Evolutionary conservation across 2,888 invertebrate species (phyloP).

Genomic region (Drosophila histrio): DNA sequence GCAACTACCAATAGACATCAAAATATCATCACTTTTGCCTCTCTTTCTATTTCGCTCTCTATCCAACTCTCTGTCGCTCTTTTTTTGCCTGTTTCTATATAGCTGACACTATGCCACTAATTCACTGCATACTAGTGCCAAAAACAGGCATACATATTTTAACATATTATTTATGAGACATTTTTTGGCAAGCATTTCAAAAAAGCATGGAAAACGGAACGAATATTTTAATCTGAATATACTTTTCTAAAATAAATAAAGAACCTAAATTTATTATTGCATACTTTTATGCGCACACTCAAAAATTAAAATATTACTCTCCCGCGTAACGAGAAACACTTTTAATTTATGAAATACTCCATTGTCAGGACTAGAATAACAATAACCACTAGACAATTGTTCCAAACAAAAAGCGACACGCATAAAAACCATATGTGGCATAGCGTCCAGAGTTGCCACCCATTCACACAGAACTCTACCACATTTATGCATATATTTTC

Average conservation of each 20-base stretch:
- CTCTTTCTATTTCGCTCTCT: background rate
- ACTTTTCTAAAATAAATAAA: background rate
- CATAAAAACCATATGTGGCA: constrained; percentile 58
- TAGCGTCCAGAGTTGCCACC: constrained; percentile 10
- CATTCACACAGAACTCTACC: constrained; percentile 13
- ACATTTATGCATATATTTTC: constrained; percentile 53
- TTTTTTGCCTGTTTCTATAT: background rate
- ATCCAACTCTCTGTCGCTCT: background rate
- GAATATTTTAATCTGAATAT: background rate
- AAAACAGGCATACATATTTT: constrained; percentile 56
- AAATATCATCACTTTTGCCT: constrained; percentile 10
- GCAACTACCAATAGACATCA: constrained; percentile 14
- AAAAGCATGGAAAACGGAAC: constrained; percentile 3
- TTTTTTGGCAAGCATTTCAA: constrained; percentile 38
- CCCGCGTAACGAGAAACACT: constrained; percentile 39
- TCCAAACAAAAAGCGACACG: constrained; percentile 39
- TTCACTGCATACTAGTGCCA: constrained; percentile 60
- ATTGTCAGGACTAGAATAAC: constrained; percentile 71
- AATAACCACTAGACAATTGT: constrained; percentile 61
- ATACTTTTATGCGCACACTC: constrained; percentile 33
- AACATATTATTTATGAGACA: constrained; percentile 66
- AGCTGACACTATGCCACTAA: constrained; percentile 39
- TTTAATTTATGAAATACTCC: constrained; percentile 78
- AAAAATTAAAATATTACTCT: constrained; percentile 51
- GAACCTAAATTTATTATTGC: constrained; percentile 67